These are phyloP conservation scores for Turritopsis rubra DNA, from an alignment of 30 jellyfish, hydroid and myxozoan species.

Conservation along the genomic window DNA sequence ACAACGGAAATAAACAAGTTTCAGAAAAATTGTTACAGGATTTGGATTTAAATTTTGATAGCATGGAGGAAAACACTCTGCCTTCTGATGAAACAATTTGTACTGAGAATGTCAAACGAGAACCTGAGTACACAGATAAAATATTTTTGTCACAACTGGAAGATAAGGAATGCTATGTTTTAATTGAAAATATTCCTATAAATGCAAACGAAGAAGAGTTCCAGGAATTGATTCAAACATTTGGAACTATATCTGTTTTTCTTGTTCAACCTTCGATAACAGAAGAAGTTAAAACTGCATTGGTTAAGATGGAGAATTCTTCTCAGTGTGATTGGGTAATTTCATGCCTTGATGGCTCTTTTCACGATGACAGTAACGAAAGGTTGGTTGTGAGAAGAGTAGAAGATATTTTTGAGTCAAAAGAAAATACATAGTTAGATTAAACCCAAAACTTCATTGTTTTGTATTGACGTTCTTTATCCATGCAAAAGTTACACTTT, in stretches of 20 bases:
- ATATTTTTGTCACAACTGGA: not conserved
- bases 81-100: not conserved
- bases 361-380: constrained; percentile 1
- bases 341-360: constrained; percentile 20
- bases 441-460: not conserved
- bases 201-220: not conserved
- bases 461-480: not conserved
- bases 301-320: constrained; percentile 5
- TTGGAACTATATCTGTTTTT: constrained; percentile 3
- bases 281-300: not conserved
- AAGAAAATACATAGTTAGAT: not conserved
- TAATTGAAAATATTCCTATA: constrained; percentile 5
- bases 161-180: not conserved
- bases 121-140: not conserved
- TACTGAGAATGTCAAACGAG: not conserved
- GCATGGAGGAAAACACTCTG: not conserved
- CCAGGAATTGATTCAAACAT: constrained; percentile 2
- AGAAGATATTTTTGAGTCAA: not conserved
- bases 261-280: not conserved
- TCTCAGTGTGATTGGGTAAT: constrained; percentile 23
- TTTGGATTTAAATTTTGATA: not conserved
- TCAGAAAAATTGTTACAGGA: not conserved
- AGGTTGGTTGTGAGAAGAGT: constrained; percentile 7
- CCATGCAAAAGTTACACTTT: no score
- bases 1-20: not conserved